Percentiles rank a stretch among this genome's conserved stretches.
Evolutionary conservation across 2,888 invertebrate genomes (phyloP).

Genomic region (Julus scandinavius): DNA sequence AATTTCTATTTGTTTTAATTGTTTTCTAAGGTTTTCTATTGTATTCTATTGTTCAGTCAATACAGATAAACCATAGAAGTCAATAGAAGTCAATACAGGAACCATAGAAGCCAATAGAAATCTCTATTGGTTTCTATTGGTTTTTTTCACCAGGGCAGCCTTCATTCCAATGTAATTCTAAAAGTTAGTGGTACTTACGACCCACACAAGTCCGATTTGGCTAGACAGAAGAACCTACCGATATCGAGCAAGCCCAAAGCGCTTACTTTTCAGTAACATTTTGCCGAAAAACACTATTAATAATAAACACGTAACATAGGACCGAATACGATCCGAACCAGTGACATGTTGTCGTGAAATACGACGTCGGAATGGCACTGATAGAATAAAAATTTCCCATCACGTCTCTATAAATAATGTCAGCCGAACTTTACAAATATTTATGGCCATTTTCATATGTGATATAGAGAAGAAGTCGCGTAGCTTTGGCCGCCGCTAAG

Average conservation of each 20-base stretch:
- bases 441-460: conserved; percentile 38
- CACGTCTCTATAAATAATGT: conserved; percentile 38
- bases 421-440: conserved; percentile 20
- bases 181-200: not conserved
- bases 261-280: not conserved
- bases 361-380: conserved; percentile 14
- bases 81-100: too few species aligned
- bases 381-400: conserved; percentile 34
- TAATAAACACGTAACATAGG: not conserved
- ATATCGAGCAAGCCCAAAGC: not conserved
- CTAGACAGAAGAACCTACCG: not conserved
- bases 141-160: too few species aligned
- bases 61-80: too few species aligned
- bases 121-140: too few species aligned
- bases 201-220: not conserved
- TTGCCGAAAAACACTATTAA: not conserved
- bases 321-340: not conserved
- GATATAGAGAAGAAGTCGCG: not conserved
- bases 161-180: too few species aligned
- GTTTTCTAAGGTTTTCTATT: too few species aligned
- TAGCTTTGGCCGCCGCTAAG: not conserved
- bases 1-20: too few species aligned
- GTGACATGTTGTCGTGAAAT: conserved; percentile 13
- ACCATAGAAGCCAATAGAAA: too few species aligned
- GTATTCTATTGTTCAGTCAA: too few species aligned